Evolutionary conservation across 1,140 invertebrate genomes (phyloP).

Genomic region (Zophobas morio): DNA sequence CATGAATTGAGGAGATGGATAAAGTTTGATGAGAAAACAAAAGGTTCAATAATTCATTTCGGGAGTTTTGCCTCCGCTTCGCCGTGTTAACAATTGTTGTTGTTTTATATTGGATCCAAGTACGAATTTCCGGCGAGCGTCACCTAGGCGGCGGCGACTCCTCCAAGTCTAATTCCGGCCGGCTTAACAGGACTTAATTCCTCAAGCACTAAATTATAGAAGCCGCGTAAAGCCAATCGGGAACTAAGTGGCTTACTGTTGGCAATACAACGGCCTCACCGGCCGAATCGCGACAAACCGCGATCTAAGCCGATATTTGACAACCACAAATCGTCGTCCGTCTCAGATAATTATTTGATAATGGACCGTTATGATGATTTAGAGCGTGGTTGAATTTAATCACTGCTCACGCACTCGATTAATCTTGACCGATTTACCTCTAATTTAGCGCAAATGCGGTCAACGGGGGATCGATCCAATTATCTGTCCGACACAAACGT

Average conservation of each 20-base stretch:
- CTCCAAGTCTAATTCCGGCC: neutral
- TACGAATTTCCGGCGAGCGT: too few relatives aligned
- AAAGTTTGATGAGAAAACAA: conserved; percentile 1
- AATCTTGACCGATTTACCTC: conserved; percentile 35
- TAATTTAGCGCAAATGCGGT: conserved; percentile 34
- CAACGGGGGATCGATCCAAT: conserved; percentile 18
- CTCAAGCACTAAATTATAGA: conserved; percentile 19
- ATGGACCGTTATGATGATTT: conserved; percentile 31
- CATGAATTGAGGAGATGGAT: conserved; percentile 11
- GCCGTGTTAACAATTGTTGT: neutral
- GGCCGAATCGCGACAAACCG: conserved; percentile 20
- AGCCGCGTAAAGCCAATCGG: conserved; percentile 21
- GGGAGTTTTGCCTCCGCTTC: neutral
- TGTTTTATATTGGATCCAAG: neutral
- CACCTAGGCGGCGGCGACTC: too few relatives aligned
- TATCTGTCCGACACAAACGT: neutral
- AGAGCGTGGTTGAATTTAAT: conserved; percentile 28
- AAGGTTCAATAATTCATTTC: neutral
- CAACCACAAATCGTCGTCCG: conserved; percentile 10
- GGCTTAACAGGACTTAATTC: conserved; percentile 30
- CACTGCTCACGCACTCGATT: conserved; percentile 27
- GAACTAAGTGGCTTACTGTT: conserved; percentile 37
- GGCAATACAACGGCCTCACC: conserved; percentile 23
- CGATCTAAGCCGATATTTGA: conserved; percentile 41
- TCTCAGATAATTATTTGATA: conserved; percentile 36